Percentiles rank a stretch among this genome's conserved stretches.
phyloP scores from a whole-genome alignment of 2,797 vertebrate genomes.

The Artibeus jamaicensis region DNA sequence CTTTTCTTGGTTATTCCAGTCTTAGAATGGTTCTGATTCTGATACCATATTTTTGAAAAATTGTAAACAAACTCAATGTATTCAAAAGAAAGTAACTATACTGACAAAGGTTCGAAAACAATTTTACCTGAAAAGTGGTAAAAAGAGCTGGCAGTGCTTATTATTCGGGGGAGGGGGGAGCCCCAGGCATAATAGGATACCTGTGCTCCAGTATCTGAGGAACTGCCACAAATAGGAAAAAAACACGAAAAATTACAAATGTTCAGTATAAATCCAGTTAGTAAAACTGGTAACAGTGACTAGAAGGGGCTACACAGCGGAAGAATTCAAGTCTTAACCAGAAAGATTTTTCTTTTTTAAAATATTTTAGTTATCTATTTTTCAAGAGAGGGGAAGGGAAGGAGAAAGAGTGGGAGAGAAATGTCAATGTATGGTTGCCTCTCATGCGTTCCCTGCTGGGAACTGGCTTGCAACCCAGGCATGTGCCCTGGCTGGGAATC shows the following conservation, averaged over 20 bases:
- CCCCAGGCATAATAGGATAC: not conserved
- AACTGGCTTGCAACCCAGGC: no score
- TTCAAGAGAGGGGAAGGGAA: no score
- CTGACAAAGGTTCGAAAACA: not conserved
- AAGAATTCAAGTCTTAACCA: not conserved
- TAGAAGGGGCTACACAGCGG: not conserved
- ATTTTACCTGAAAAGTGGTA: not conserved
- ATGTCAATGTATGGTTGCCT: no score
- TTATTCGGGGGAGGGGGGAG: not conserved
- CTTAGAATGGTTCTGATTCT: not conserved
- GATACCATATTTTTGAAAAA: not conserved
- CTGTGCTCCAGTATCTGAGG: not conserved
- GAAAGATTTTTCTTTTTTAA: not conserved
- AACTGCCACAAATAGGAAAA: not conserved
- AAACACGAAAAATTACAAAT: not conserved
- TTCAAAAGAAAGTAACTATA: constrained; percentile 19
- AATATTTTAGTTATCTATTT: no score
- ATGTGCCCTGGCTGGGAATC: no score
- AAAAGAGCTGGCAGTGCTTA: not conserved
- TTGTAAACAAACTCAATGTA: not conserved
- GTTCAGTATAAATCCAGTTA: not conserved
- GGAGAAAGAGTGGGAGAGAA: no score
- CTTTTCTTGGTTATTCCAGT: not conserved
- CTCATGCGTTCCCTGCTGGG: no score
- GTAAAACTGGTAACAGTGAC: not conserved